Evolutionary conservation across 2,113 vertebrate species (phyloP).

Genomic region (Cheilinus undulatus): DNA sequence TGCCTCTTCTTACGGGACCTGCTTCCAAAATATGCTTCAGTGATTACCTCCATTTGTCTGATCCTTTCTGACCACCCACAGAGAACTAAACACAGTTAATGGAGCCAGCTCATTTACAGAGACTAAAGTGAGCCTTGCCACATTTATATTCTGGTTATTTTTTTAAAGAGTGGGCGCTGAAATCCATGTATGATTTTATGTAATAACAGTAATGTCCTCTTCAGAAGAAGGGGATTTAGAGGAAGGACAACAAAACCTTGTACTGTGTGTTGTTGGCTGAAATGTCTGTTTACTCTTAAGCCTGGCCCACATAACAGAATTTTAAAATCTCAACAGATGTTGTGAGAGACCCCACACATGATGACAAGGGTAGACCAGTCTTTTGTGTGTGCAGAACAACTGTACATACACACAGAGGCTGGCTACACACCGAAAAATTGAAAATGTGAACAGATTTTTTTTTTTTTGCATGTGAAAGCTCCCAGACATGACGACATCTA

Average conservation of each 20-base stretch:
- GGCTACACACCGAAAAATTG: too few relatives aligned
- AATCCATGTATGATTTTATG: not conserved
- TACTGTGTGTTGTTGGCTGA: not conserved
- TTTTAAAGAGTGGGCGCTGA: not conserved
- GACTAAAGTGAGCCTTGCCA: not conserved
- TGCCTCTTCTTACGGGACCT: not conserved
- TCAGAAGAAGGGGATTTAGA: not conserved
- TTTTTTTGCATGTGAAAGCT: too few relatives aligned
- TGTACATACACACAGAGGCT: too few relatives aligned
- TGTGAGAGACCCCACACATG: too few relatives aligned
- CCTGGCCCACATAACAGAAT: too few relatives aligned
- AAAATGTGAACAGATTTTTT: too few relatives aligned
- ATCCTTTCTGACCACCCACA: not conserved
- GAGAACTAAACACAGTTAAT: not conserved
- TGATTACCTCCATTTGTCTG: not conserved
- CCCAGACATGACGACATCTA: too few relatives aligned
- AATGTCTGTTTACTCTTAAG: too few relatives aligned
- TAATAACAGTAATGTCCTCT: not conserved
- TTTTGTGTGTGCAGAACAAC: too few relatives aligned
- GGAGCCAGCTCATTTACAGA: not conserved
- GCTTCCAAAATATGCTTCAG: constrained; percentile 1
- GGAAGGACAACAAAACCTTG: too few relatives aligned
- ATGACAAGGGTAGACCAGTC: too few relatives aligned
- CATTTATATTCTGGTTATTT: not conserved
- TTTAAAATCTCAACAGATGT: too few relatives aligned